Base-by-base conservation (phyloP, 2,888 invertebrate species). In the Alviniconcha strummeri region DNA sequence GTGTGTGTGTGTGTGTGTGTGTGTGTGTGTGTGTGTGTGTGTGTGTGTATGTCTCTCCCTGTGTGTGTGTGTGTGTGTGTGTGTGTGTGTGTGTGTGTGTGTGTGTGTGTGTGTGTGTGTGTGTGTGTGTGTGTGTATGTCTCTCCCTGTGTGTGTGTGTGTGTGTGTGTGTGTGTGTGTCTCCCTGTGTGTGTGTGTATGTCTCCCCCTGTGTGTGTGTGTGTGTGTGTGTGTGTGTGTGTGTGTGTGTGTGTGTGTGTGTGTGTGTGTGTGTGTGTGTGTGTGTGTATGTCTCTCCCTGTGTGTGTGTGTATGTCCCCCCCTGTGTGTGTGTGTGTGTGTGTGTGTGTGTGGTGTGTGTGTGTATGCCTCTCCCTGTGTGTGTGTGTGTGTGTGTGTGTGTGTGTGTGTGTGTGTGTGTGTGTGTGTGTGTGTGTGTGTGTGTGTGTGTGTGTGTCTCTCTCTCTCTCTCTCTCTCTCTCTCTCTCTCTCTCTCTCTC, bases 51-150 rank as follows among this genome's bases (percentile, higher is more conserved):
- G 75, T 75, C 54, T 75, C 15, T 75, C 15, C 55, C 54, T 75
- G 75, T 75, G 72, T 69, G 69, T 69, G 69, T 69, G 69, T 69
- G 69, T 69, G 69, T 78, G 78, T 78, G 55, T 78, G 78, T 64
- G 60, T 79, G 79, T 36, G 60, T 57, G 60, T 64, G 60, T 64
- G 64, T 67, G 56, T 77, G 55, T 77, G 17, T 77, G 17, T 15
- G 15, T 75, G 17, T 7, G 4, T 36, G 5, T 75, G 55, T 54
- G 11, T 75, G 36, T 11, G 55, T 75, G 9, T 77, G 17, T 77
- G 55, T 56, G 54, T 57, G 17, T 77, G 77, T 57, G 57, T 72
- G 72, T 72, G 9, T 72, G 72, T 72, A 9, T 52, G 72, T 52
- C 36, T 72, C 36, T 72, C 52, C 52, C 36, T 72, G 54, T 54